Base-by-base conservation (phyloP, 2,888 invertebrate species). In the Stenotaenia linearis region DNA sequence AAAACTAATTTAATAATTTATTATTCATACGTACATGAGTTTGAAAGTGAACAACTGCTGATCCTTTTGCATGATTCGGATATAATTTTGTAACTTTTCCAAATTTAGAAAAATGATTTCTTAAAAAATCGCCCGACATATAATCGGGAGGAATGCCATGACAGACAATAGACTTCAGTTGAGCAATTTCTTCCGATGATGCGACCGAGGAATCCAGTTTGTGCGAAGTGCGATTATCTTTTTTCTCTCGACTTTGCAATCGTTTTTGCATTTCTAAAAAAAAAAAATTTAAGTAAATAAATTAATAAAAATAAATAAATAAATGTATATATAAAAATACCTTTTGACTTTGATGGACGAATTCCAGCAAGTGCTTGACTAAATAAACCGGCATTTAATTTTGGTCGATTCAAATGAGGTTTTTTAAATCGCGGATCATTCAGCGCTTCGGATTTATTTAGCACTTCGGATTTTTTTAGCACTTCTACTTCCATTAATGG, bases 21-120 rank as follows among this genome's bases (percentile, higher is more conserved):
- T 1, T 10, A 56, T 56, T 23, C 18, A 25, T 32, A 40, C 83
- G 82, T 82, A 84, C 88, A 78, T 90, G 89, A 45, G 87, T 89
- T 56, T 89, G 89, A 87, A 92, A 95, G 83, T 91, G 91, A 9
- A 94, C 89, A 0, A 90, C 89, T 82, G 93, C 93, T 82, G 89
- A 89, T 80, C 89, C 88, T 77, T 90, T 90, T 80, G 89, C 90
- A 0, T 91, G 90, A 77, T 90, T 89, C 78, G 92, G 86, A 45
- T 90, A 89, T 77, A 94, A 90, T 81, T 90, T 90, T 15, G 89
- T 89, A 1, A 93, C 90, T 56, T 88, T 89, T 0, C 95, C 95
- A 87, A 91, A 95, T 84, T 91, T 90, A 23, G 90, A 82, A 82
- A 88, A 88, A 81, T 87, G 87, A 10, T 82, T 82, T 2, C 82